Percentiles rank a stretch among this genome's conserved stretches.
These are phyloP conservation scores for Nothoprocta pentlandii DNA, from an alignment of 2,113 vertebrate genomes.

Conservation along the genomic window DNA sequence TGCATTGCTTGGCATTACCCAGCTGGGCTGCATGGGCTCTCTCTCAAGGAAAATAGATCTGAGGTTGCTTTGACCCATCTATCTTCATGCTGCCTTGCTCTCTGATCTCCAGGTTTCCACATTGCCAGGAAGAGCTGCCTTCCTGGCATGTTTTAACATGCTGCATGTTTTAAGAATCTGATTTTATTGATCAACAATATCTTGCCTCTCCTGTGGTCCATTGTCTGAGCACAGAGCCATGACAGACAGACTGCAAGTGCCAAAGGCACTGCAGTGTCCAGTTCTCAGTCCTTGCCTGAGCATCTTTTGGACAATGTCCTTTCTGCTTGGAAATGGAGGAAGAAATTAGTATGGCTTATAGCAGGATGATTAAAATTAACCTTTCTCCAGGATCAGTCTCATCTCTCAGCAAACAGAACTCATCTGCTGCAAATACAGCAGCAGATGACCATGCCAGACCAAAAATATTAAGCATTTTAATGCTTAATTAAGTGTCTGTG, in stretches of 20 bases:
- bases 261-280: not conserved
- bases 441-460: not conserved
- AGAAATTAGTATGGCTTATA: not conserved
- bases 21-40: not conserved
- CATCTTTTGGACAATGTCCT: not conserved
- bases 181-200: not conserved
- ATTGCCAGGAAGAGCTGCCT: not conserved
- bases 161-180: not conserved
- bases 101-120: not conserved
- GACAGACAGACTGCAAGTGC: not conserved
- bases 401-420: not conserved
- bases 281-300: not conserved
- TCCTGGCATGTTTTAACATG: not conserved
- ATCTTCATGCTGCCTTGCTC: not conserved
- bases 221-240: not conserved
- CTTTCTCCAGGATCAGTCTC: not conserved
- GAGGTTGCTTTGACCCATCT: not conserved
- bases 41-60: conserved; percentile 3
- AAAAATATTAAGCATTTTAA: conserved; percentile 4
- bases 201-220: not conserved
- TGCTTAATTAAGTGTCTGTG: not conserved
- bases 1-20: not conserved
- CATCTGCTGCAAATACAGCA: not conserved
- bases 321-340: not conserved
- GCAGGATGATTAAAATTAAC: not conserved